A percentile compares a stretch with the other conserved stretches of the same genome.
Evolutionary conservation across 2,888 invertebrate species (phyloP).

Genomic region (Drosophila putrida): DNA sequence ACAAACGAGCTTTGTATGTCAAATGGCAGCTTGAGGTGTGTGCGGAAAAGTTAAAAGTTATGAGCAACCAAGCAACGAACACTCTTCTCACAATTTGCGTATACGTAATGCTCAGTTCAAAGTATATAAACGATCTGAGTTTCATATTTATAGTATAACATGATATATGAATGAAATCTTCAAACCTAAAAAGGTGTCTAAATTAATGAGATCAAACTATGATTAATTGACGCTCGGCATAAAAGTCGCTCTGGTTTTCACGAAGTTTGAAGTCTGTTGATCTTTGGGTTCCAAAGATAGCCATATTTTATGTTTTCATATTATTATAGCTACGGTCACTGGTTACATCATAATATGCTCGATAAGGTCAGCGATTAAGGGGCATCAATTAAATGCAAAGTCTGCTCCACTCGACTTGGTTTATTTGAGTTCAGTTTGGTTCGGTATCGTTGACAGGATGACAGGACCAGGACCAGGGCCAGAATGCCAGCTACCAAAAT

Average conservation of each 20-base stretch:
- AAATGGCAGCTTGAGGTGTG: conserved; percentile 50
- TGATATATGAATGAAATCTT: too few relatives aligned
- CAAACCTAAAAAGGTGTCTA: too few relatives aligned
- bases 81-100: conserved; percentile 15
- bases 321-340: too few relatives aligned
- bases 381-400: conserved; percentile 42
- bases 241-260: too few relatives aligned
- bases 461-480: neutral
- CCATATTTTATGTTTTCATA: too few relatives aligned
- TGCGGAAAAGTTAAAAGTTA: conserved; percentile 9
- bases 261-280: too few relatives aligned
- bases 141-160: too few relatives aligned
- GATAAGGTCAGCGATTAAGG: conserved; percentile 42
- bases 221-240: too few relatives aligned
- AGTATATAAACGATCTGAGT: too few relatives aligned
- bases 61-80: neutral
- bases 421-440: neutral
- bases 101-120: conserved; percentile 21
- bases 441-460: neutral
- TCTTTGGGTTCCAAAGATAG: too few relatives aligned
- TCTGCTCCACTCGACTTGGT: neutral
- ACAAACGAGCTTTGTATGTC: conserved; percentile 30
- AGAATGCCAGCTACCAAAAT: neutral
- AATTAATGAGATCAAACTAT: too few relatives aligned
- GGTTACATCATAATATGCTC: conserved; percentile 8